These are phyloP conservation scores for Lichenostomus cassidix DNA, from an alignment of 2,113 vertebrate species.

Conservation along the genomic window DNA sequence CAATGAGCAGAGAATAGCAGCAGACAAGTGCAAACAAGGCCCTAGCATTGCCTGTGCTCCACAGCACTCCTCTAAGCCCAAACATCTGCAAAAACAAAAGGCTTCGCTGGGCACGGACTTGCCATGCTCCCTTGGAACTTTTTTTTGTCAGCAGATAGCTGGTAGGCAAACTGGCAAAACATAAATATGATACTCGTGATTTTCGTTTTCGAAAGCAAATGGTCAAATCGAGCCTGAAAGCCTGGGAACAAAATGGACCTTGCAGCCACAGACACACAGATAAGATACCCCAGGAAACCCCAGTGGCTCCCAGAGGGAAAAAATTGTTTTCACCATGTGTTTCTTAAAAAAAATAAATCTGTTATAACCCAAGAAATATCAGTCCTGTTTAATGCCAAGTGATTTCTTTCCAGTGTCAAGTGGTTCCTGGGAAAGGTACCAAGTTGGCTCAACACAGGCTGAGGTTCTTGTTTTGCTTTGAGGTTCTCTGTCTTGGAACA, in stretches of 20 bases:
- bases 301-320: background rate
- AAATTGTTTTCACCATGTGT: accelerated
- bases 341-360: background rate
- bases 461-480: background rate
- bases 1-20: conserved; percentile 87
- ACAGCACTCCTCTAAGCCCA: conserved; percentile 81
- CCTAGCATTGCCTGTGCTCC: conserved; percentile 73
- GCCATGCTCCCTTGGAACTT: conserved; percentile 79
- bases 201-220: conserved; percentile 55
- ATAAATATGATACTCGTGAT: conserved; percentile 57
- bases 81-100: conserved; percentile 98
- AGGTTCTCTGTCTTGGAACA: background rate
- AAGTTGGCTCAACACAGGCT: background rate
- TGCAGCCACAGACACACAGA: conserved; percentile 25
- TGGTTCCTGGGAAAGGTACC: background rate
- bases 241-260: conserved; percentile 48
- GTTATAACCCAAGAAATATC: background rate
- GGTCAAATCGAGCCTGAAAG: conserved; percentile 55
- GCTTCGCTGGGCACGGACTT: conserved; percentile 82
- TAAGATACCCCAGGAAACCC: background rate
- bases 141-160: conserved; percentile 76
- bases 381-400: background rate
- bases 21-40: conserved; percentile 92
- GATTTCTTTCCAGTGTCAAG: background rate
- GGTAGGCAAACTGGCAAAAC: conserved; percentile 81